phyloP scores from a whole-genome alignment of 2,888 invertebrate genomes.

The Campaea margaritaria region DNA sequence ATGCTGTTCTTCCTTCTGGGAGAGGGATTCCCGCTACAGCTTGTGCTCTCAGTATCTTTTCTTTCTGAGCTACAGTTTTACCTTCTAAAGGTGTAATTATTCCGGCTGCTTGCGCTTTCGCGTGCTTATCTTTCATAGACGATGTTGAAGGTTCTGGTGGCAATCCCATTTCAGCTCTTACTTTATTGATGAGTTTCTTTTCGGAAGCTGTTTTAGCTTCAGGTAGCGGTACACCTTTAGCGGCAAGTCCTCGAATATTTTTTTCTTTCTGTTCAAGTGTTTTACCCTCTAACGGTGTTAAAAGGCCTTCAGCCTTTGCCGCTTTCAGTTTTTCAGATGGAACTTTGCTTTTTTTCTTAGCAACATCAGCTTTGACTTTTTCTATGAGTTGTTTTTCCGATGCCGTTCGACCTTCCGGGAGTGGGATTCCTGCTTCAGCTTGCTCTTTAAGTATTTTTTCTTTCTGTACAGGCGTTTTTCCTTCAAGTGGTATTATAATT shows the following conservation, averaged over 20 bases:
- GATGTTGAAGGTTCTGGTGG: conserved; percentile 10
- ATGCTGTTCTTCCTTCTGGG: conserved; percentile 49
- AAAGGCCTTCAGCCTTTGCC: conserved; percentile 39
- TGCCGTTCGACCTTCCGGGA: conserved; percentile 50
- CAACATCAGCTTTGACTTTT: conserved; percentile 30
- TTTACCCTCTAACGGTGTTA: conserved; percentile 50
- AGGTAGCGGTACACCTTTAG: conserved; percentile 41
- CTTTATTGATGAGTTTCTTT: conserved; percentile 42
- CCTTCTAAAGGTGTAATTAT: conserved; percentile 53
- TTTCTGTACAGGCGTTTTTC: conserved; percentile 45
- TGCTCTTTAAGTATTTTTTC: conserved; percentile 46
- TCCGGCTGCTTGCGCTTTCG: conserved; percentile 49
- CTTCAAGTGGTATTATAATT: conserved; percentile 50
- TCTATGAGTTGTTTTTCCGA: conserved; percentile 49
- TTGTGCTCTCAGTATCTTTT: conserved; percentile 42
- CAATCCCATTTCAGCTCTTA: conserved; percentile 24
- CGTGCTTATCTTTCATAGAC: conserved; percentile 43
- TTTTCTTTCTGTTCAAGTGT: conserved; percentile 49
- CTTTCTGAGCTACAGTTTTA: conserved; percentile 46
- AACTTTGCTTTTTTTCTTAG: conserved; percentile 33
- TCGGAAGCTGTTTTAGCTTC: conserved; percentile 41
- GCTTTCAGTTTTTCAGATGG: conserved; percentile 40
- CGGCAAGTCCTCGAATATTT: conserved; percentile 44
- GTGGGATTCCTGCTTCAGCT: conserved; percentile 42
- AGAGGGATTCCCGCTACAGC: conserved; percentile 41